Evolutionary conservation across 1,140 invertebrate species (phyloP), one percentile per base, ranked within the genome.

Genomic region (Trichogramma pretiosum): DNA sequence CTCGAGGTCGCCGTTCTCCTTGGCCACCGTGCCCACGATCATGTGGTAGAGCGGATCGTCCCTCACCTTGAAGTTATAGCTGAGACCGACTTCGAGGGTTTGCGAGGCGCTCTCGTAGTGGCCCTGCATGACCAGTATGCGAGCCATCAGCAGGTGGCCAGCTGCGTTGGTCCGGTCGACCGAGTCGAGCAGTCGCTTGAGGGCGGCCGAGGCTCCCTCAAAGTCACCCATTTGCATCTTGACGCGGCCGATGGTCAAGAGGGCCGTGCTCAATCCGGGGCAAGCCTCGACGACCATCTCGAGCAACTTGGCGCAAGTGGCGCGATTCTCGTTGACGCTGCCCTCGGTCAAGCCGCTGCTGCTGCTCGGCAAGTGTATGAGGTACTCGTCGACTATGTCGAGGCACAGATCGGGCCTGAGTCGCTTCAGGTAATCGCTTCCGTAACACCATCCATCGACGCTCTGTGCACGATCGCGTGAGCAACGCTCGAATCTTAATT

Each of bases 31-130:
- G 1, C 90, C 91, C 55, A 81, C 80, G 1, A 94, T 80, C 34
- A 94, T 76, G 71, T 96, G 87, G 65, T 91, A 98, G 56, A 93
- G 73, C 0, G 92, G 88, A 66, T 88, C 85, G 46, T 97, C 90
- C 55, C 91, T 70, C 0, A 95, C 83, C 70, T 89, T 82, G 62
- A 98, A 95, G 68, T 95, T 90, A 60, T 87, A 85, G 59, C 89
- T 93, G 1, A 96, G 68, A 46, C 86, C 91, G 46, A 85, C 77
- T 74, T 97, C 92, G 21, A 98, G 69, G 45, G 80, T 84, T 62
- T 94, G 86, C 14, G 83, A 77, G 0, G 92, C 93, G 57, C 83
- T 77, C 23, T 84, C 77, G 59, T 81, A 87, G 53, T 85, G 80
- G 30, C 82, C 78, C 65, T 89, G 82, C 34, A 78, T 74, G 2